Percentiles rank a stretch among this genome's conserved stretches.
Evolutionary conservation across 2,888 invertebrate genomes (phyloP).

Genomic region (Macrostomum cliftonense): DNA sequence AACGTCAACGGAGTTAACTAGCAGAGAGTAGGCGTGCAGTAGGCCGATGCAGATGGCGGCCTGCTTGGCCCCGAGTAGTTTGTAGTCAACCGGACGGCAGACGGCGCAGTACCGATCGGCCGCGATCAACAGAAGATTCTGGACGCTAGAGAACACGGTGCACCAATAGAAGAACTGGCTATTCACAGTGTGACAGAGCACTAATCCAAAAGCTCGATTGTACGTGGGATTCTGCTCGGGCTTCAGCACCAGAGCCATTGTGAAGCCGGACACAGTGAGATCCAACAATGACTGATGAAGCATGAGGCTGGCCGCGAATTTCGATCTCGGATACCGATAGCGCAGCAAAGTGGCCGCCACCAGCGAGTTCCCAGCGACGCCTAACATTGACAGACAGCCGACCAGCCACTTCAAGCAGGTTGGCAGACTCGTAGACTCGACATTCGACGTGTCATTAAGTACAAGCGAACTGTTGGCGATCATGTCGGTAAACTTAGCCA

Average conservation of each 20-base stretch:
- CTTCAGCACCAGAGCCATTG: constrained; percentile 2
- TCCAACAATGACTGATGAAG: constrained; percentile 4
- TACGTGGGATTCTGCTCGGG: background rate
- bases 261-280: constrained; percentile 1
- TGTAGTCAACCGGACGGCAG: constrained; percentile 1
- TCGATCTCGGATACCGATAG: background rate
- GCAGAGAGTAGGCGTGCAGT: constrained; percentile 1
- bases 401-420: no score
- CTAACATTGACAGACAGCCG: background rate
- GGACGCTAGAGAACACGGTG: constrained; percentile 4
- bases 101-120: constrained; percentile 5
- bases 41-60: constrained; percentile 1
- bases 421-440: no score
- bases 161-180: constrained; percentile 6
- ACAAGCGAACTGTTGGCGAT: no score
- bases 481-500: no score
- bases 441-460: no score
- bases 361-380: constrained; percentile 3
- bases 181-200: constrained; percentile 1
- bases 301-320: constrained; percentile 4
- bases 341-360: constrained; percentile 4
- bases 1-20: constrained; percentile 4
- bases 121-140: constrained; percentile 4
- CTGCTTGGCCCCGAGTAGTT: constrained; percentile 1
- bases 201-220: background rate